Base-by-base conservation (phyloP, 2,888 invertebrate species). In the Anaspis maculata region DNA sequence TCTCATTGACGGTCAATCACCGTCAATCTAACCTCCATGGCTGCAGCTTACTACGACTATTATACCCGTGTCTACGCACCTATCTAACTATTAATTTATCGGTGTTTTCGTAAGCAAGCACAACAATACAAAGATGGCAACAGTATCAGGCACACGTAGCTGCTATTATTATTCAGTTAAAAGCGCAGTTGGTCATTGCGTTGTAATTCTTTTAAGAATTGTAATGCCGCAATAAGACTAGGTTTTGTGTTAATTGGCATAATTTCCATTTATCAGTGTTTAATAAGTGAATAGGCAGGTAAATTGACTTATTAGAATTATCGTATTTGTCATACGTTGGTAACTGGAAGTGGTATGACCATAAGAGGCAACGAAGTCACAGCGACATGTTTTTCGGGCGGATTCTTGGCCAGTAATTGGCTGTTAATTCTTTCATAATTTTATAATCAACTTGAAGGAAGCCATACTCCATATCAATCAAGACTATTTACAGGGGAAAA, bases 181-280 rank as follows among this genome's bases (percentile, higher is more conserved):
- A n/a, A n/a, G n/a, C n/a, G n/a, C n/a, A n/a, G n/a, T n/a, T n/a
- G n/a, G n/a, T n/a, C n/a, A n/a, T n/a, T n/a, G n/a, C n/a, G n/a
- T n/a, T n/a, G n/a, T n/a, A n/a, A n/a, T n/a, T n/a, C n/a, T n/a
- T n/a, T n/a, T n/a, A n/a, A n/a, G n/a, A n/a, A n/a, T n/a, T n/a
- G n/a, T n/a, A n/a, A n/a, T n/a, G n/a, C n/a, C n/a, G n/a, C n/a
- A n/a, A n/a, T n/a, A n/a, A n/a, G n/a, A n/a, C n/a, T n/a, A n/a
- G n/a, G n/a, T n/a, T n/a, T n/a, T n/a, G n/a, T 19, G 57, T 59
- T 61, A 61, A 62, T 61, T 59, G 58, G 47, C 51, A 49, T 59
- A 59, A 62, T 61, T 61, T 58, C 39, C 34, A 47, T 46, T 51
- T 55, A 56, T 59, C 51, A 48, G 43, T 46, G 44, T 45, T 55